Conservation (phyloP, 2,113 vertebrate genomes). For the Ochotona princeps region DNA sequence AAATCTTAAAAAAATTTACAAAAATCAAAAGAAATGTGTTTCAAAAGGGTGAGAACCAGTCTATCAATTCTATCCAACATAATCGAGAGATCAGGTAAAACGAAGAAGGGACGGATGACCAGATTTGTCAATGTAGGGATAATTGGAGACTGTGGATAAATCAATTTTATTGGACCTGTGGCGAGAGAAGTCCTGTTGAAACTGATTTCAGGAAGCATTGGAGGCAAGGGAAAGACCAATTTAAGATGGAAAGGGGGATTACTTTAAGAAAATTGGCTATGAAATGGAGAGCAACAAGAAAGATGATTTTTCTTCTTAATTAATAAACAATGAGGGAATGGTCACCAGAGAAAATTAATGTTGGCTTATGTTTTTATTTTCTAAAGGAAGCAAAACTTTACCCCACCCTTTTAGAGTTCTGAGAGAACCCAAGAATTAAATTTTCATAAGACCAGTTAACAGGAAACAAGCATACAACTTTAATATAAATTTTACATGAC, state of each 20-base stretch:
- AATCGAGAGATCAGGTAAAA: neutral
- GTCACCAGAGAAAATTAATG: neutral
- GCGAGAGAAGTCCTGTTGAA: neutral
- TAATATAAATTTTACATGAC: neutral
- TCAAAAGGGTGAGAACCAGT: neutral
- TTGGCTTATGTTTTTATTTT: neutral
- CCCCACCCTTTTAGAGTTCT: neutral
- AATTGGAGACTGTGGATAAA: neutral
- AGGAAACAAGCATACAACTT: neutral
- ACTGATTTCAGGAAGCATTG: neutral
- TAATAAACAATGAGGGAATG: neutral
- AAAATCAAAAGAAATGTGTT: neutral
- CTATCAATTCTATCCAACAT: neutral
- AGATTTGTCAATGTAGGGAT: neutral
- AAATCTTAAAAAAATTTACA: neutral
- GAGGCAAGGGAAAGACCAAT: neutral
- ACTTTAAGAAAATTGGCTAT: neutral
- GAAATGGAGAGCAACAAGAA: neutral
- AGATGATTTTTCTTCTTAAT: neutral
- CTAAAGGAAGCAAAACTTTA: neutral
- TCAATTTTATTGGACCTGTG: too few relatives aligned
- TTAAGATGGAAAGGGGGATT: too few relatives aligned
- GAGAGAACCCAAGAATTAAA: neutral
- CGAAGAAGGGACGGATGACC: neutral
- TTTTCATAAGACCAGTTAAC: neutral